These are phyloP conservation scores for Coreoperca whiteheadi DNA, from an alignment of 2,113 vertebrate genomes.

Conservation along the genomic window DNA sequence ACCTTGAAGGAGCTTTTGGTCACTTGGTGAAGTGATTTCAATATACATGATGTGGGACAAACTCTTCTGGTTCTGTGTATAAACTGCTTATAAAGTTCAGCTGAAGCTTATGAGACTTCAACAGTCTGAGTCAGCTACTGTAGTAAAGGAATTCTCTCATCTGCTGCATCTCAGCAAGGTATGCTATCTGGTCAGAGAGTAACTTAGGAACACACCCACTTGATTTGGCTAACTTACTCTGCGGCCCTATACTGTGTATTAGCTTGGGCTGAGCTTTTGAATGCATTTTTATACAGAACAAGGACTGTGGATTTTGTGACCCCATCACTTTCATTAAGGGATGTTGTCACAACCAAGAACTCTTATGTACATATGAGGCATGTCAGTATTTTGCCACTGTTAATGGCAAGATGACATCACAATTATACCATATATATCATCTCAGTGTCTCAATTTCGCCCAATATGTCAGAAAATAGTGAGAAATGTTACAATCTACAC, in stretches of 20 bases:
- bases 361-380: no score
- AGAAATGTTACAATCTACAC: not conserved
- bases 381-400: not conserved
- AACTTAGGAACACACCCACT: no score
- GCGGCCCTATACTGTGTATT: no score
- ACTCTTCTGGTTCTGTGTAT: not conserved
- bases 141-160: no score
- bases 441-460: no score
- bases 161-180: no score
- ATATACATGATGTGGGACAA: not conserved
- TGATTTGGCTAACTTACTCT: no score
- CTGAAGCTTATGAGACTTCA: not conserved
- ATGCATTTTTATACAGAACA: not conserved
- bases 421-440: not conserved
- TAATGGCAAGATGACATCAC: not conserved
- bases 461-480: not conserved
- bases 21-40: not conserved
- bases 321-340: not conserved
- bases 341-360: not conserved
- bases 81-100: not conserved
- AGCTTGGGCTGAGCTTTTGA: not conserved
- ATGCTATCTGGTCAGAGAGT: no score
- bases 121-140: not conserved
- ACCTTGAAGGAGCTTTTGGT: slow-evolving; percentile 10
- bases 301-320: not conserved